Evolutionary conservation across 2,797 vertebrate species (phyloP), one percentile per base, ranked within the genome.

Genomic region (Ispidina lecontei): DNA sequence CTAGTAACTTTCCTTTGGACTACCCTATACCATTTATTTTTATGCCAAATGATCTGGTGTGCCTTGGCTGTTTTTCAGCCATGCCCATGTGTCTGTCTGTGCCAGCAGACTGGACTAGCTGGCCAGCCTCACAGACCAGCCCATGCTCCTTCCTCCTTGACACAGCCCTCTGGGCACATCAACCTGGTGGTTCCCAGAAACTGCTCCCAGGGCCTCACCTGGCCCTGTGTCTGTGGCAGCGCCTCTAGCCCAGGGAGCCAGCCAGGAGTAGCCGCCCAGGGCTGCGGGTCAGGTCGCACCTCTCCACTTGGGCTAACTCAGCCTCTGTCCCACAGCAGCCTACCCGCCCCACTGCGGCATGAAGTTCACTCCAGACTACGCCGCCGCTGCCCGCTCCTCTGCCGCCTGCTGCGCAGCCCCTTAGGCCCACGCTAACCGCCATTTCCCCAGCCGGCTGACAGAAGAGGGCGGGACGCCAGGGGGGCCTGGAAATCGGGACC

Each of bases 91-190:
- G 4, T 12, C 14, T 2, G 1, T 5, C 28, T 12, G 5, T 9
- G 28, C 44, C 72, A 71, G 49, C 2, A 1, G 26, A 35, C 3
- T 20, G 5, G 3, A 37, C 0, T 3, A 62, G 33, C 6, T 0
- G 0, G 28, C 10, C 1, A 2, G 56, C 14, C 6, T 7, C 18
- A 6, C 0, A 1, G 26, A 12, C 29, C 3, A 1, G 4, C 14
- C 46, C 54, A 9, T 1, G 5, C 11, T 15, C 5, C 33, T 25
- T 29, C n/a, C 37, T n/a, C 58, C 35, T 21, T 9, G 29, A 39
- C 60, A 5, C 0, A 0, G 56, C 31, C 7, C 26, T 41, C n/a
- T 51, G 14, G 13, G 8, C 25, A 4, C 54, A 33, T 4, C 5
- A 6, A 4, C 9, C 69, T 12, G 26, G 29, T 28, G 28, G 26